A percentile compares a stretch with the other conserved stretches of the same genome.
Conservation (phyloP, 2,113 vertebrate genomes). For the Austrofundulus limnaeus region DNA sequence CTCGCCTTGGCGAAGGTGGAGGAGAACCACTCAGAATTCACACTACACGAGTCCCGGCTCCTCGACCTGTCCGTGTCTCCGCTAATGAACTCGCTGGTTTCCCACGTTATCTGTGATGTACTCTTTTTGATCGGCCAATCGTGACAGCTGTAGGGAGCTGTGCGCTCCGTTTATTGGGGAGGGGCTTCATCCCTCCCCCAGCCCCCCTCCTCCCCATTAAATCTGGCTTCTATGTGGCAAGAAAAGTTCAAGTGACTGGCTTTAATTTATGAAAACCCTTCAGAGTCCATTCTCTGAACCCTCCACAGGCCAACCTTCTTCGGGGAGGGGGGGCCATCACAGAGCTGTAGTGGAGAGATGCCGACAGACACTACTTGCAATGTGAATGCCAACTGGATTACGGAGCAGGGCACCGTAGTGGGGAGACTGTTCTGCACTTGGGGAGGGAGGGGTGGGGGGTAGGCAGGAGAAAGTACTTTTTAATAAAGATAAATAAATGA, state of each 20-base stretch:
- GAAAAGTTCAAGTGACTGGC: conserved; percentile 90
- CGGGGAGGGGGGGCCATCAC: conserved; percentile 83
- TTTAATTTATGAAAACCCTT: conserved; percentile 99
- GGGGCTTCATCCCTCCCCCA: conserved; percentile 55
- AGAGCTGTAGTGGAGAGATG: conserved; percentile 76
- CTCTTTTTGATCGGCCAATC: conserved; percentile 99
- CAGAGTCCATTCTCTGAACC: conserved; percentile 93
- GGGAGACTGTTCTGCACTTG: conserved; percentile 90
- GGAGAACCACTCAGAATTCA: conserved; percentile 99
- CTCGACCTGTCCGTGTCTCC: conserved; percentile 99
- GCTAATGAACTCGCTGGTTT: conserved; percentile 98
- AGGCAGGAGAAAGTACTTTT: conserved; percentile 89
- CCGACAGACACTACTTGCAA: conserved; percentile 75
- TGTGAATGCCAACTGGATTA: conserved; percentile 75
- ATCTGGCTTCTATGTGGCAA: conserved; percentile 87
- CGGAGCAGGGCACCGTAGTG: conserved; percentile 80
- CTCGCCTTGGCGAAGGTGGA: conserved; percentile 98
- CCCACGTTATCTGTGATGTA: conserved; percentile 99
- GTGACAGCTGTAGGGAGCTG: conserved; percentile 97
- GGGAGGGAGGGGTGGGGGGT: conserved; percentile 67
- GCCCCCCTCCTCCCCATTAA: conserved; percentile 77
- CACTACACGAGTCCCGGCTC: conserved; percentile 97
- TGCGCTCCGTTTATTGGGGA: conserved; percentile 76
- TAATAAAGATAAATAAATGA: conserved; percentile 83
- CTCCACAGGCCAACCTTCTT: conserved; percentile 82